Base-by-base conservation (phyloP, 2,888 invertebrate species). In the Acleris holmiana region DNA sequence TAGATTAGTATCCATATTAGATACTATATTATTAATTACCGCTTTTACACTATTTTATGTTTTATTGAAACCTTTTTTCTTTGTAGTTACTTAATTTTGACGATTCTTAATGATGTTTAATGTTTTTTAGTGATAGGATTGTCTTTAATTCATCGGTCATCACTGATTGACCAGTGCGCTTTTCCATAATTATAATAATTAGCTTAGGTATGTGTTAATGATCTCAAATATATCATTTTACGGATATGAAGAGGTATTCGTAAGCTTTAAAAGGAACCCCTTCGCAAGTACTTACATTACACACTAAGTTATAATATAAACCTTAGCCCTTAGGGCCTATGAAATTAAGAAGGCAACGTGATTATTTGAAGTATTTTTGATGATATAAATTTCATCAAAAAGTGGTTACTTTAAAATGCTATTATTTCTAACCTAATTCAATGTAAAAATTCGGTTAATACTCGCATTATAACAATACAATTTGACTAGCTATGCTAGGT, bases 141-240 rank as follows among this genome's bases (percentile, higher is more conserved):
- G 10, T 53, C 15, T 40, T 21, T 65, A 60, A 21, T 40, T 55
- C 50, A 35, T 13, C 15, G 1, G 49, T 50, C 44, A 6, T 19
- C 46, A 60, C 29, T 55, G 29, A 56, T 46, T 47, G 54, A 51
- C 61, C 66, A 66, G 66, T 66, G 61, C 49, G 41, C 49, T 61
- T 58, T 46, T 55, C 49, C 23, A 49, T 59, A n/a, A n/a, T n/a
- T n/a, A 48, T 54, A 41, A 55, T 41, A 40, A 55, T 64, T 55
- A 65, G 59, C 49, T 59, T 70, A 71, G 69, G 53, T 64, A 66
- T 81, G 82, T 79, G 79, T 70, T 79, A 76, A 78, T 85, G 88
- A 87, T 87, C 88, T 87, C 88, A 87, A 71, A 53, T 83, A 77
- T 80, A 77, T 80, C 76, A 73, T 58, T 74, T 73, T 75, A 72